Conservation (phyloP, 2,113 vertebrate genomes). For the Rafetus swinhoei region DNA sequence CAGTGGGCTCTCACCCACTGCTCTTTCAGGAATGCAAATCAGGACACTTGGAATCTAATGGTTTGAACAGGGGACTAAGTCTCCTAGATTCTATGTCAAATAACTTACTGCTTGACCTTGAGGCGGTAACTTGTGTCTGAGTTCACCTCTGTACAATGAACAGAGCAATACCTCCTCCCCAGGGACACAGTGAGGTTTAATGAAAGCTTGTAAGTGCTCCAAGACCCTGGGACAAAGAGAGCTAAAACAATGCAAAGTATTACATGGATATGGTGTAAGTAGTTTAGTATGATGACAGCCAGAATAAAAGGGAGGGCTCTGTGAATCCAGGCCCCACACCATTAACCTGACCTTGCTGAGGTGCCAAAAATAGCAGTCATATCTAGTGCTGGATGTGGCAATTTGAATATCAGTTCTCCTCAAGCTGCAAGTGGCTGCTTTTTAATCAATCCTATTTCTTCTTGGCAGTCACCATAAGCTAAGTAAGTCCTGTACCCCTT, state of each 20-base stretch:
- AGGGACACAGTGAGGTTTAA: not conserved
- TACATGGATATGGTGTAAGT: not conserved
- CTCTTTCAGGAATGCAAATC: not conserved
- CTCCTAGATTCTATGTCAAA: not conserved
- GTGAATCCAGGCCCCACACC: no score
- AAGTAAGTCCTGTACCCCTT: not conserved
- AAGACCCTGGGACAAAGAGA: not conserved
- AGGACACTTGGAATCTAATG: not conserved
- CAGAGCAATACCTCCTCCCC: not conserved
- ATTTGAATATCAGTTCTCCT: not conserved
- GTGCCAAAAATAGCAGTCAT: not conserved
- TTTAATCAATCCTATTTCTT: not conserved
- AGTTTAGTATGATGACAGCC: not conserved
- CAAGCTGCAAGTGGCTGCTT: not conserved
- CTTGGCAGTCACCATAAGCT: fast-evolving
- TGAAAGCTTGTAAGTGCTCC: not conserved
- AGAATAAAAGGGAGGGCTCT: not conserved
- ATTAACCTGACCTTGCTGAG: no score
- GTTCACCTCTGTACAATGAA: not conserved
- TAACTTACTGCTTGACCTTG: not conserved
- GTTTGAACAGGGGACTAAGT: not conserved
- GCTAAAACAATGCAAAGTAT: not conserved
- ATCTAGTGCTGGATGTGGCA: not conserved
- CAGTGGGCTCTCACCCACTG: no score
- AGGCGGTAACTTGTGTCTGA: not conserved